A percentile compares a stretch with the other conserved stretches of the same genome.
Evolutionary conservation across 2,113 vertebrate species (phyloP).

Genomic region (Raja brachyura): DNA sequence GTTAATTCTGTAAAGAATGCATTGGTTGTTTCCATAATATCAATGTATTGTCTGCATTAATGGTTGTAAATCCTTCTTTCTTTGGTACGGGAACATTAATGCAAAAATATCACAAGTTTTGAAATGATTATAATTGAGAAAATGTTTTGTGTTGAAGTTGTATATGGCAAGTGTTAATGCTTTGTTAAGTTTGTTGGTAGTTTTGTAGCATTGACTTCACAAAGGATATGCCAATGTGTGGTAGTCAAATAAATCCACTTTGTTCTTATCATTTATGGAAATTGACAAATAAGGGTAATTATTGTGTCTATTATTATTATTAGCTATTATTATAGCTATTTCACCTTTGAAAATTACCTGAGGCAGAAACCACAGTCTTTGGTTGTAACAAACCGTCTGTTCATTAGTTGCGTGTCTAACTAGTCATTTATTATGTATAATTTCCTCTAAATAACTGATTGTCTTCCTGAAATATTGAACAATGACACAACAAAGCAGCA

Average conservation of each 20-base stretch:
- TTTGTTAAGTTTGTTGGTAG: neutral
- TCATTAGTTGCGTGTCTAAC: neutral
- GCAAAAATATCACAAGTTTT: neutral
- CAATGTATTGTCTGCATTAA: neutral
- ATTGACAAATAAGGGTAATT: neutral
- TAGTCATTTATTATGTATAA: conserved; percentile 24
- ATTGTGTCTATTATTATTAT: neutral
- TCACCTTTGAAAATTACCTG: neutral
- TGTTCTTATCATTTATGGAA: neutral
- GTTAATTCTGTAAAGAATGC: neutral
- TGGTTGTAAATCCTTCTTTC: neutral
- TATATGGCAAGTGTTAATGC: neutral
- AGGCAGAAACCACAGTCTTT: neutral
- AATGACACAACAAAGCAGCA: neutral
- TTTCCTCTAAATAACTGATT: conserved; percentile 3
- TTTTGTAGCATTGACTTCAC: neutral
- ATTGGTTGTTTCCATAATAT: neutral
- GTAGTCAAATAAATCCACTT: neutral
- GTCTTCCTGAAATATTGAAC: conserved; percentile 2
- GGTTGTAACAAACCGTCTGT: neutral
- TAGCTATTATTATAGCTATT: neutral
- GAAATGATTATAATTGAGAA: neutral
- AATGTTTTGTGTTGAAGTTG: neutral
- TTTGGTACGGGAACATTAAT: neutral
- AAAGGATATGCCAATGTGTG: neutral